Percentiles rank a stretch among this genome's conserved stretches.
Evolutionary conservation across 2,113 vertebrate genomes (phyloP).

Genomic region (Ranitomeya variabilis): DNA sequence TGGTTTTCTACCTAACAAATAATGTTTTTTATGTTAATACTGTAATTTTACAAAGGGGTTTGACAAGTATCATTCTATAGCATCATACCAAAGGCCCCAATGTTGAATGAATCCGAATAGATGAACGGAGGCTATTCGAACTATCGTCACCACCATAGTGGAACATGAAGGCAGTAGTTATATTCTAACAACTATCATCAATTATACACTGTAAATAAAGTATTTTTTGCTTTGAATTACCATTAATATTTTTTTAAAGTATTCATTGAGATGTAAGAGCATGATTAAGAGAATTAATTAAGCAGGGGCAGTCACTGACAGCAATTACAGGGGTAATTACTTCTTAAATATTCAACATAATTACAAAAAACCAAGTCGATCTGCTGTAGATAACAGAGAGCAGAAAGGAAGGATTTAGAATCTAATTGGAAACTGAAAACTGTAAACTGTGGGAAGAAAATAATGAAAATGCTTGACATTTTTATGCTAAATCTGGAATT

Average conservation of each 20-base stretch:
- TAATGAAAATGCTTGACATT: too few relatives aligned
- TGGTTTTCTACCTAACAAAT: too few relatives aligned
- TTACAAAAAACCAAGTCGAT: conserved; percentile 9
- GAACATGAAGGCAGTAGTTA: not conserved
- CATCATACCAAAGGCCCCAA: not conserved
- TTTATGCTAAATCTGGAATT: too few relatives aligned
- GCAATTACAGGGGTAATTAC: conserved; percentile 39
- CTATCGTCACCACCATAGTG: not conserved
- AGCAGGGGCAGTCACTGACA: conserved; percentile 20
- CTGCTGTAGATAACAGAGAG: not conserved
- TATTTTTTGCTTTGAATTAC: not conserved
- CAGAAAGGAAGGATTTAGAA: not conserved
- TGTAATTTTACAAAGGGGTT: not conserved
- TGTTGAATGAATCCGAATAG: not conserved
- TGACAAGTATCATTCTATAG: not conserved
- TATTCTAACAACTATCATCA: not conserved
- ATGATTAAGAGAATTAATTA: conserved; percentile 25
- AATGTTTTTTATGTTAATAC: too few relatives aligned
- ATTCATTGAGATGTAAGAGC: not conserved
- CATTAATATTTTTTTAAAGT: conserved; percentile 4
- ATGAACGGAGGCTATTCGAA: not conserved
- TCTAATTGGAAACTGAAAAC: too few relatives aligned
- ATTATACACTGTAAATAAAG: not conserved
- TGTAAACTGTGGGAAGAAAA: too few relatives aligned
- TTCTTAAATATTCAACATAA: conserved; percentile 33